A percentile compares a stretch with the other conserved stretches of the same genome.
phyloP scores from a whole-genome alignment of 2,113 vertebrate genomes.

The Sorex araneus region DNA sequence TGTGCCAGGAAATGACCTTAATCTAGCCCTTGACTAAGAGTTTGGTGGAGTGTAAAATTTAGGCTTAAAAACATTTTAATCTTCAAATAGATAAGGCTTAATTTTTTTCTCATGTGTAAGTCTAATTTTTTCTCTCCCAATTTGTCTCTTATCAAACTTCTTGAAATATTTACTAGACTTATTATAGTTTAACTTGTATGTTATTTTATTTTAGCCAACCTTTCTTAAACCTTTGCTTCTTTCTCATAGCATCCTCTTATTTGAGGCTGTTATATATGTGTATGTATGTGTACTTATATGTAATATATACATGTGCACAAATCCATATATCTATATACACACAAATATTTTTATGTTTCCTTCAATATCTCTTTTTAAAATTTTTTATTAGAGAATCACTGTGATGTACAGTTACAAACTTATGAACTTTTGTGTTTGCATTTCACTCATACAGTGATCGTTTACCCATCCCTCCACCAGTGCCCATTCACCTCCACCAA shows the following conservation, averaged over 20 bases:
- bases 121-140: background rate
- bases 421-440: too few species aligned
- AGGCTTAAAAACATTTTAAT: background rate
- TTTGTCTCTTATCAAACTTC: background rate
- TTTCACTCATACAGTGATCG: too few species aligned
- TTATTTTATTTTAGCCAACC: slow-evolving; percentile 26
- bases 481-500: too few species aligned
- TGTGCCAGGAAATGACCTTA: background rate
- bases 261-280: background rate
- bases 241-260: slow-evolving; percentile 10
- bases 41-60: background rate
- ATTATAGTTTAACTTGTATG: background rate
- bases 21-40: background rate
- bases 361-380: too few species aligned
- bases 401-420: too few species aligned
- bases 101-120: background rate
- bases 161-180: background rate
- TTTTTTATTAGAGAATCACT: too few species aligned
- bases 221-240: background rate
- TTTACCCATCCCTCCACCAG: too few species aligned
- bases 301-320: too few species aligned
- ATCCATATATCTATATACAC: too few species aligned
- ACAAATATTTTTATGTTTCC: too few species aligned
- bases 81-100: background rate
- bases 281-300: too few species aligned